A percentile compares a stretch with the other conserved stretches of the same genome.
Conservation (phyloP, 2,113 vertebrate genomes). For the Labrus mixtus region DNA sequence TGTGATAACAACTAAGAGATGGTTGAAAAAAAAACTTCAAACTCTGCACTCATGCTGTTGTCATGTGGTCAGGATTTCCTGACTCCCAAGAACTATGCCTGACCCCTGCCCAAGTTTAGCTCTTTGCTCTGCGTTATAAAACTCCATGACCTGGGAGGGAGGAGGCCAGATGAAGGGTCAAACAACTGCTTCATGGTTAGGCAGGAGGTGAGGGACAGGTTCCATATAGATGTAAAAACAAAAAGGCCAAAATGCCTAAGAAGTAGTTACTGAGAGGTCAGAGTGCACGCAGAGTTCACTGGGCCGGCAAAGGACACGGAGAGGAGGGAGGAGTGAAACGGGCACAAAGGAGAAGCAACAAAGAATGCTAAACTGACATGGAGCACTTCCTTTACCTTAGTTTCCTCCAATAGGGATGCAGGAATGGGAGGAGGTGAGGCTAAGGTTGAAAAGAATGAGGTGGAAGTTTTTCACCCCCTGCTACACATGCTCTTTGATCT, state of each 20-base stretch:
- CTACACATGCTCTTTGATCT: constrained; percentile 64
- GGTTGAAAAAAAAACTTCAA: constrained; percentile 16
- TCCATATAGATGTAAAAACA: constrained; percentile 51
- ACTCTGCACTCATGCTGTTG: constrained; percentile 19
- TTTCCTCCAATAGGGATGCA: constrained; percentile 64
- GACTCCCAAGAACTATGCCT: constrained; percentile 56
- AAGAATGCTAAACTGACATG: constrained; percentile 63
- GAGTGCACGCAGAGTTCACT: constrained; percentile 82
- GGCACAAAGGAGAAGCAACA: constrained; percentile 73
- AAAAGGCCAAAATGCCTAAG: constrained; percentile 66
- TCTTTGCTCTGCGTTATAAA: constrained; percentile 55
- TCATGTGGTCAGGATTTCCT: constrained; percentile 57
- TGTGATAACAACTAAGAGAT: too few species aligned
- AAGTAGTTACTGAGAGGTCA: constrained; percentile 78
- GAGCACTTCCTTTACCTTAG: constrained; percentile 66
- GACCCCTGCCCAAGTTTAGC: constrained; percentile 48
- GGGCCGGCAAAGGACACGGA: constrained; percentile 59
- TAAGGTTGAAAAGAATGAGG: constrained; percentile 62
- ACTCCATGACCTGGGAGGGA: constrained; percentile 47
- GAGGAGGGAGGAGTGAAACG: constrained; percentile 60
- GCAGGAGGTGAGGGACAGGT: constrained; percentile 53
- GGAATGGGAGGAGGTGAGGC: constrained; percentile 51
- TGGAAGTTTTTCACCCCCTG: constrained; percentile 50
- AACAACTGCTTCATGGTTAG: constrained; percentile 58
- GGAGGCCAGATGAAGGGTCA: constrained; percentile 53